Evolutionary conservation across 2,113 vertebrate species (phyloP), one percentile per base, ranked within the genome.

Genomic region (Callipepla californica): DNA sequence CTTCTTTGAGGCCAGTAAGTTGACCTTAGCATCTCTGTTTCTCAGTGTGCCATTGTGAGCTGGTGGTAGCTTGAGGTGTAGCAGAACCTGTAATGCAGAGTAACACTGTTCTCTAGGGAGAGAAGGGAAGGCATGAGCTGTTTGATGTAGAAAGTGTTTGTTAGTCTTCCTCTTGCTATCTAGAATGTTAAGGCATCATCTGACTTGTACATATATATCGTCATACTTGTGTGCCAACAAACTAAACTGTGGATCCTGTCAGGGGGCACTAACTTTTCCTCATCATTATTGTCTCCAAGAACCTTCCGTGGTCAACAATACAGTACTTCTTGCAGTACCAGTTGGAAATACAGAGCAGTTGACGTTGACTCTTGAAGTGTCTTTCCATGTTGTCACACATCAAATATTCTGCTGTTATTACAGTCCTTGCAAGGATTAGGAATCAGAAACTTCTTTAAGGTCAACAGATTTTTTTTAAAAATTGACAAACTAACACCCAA

Each of bases 301-400:
- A 28, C 21, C 47, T 63, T 12, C 53, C 80, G 5, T 74, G 63
- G 34, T 75, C n/a, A 72, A 69, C 74, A 11, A 36, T 3, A 2
- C 2, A 1, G 3, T 44, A 69, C 5, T 80, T 59, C 7, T 11
- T 69, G 42, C 47, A 70, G 2, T 62, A 28, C 74, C 83, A 63
- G 32, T 19, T 78, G 85, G 77, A 92, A 30, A 62, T 86, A 57
- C 58, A 69, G 76, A 83, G 55, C 73, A 16, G 80, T 78, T 68
- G 38, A 28, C 59, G 57, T 78, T 90, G 73, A 78, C 80, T 66
- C 83, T 90, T 86, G 73, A 78, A 51, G 59, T 13, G 75, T 51
- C 69, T 86, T 92, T 91, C 72, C 32, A 87, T 53, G 38, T 81
- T 85, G 22, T 67, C 51, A 73, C 3, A 42, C 7, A 40, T 30